Evolutionary conservation across 2,888 invertebrate species (phyloP), one percentile per base, ranked within the genome.

Genomic region (Drosophila nigricruria): DNA sequence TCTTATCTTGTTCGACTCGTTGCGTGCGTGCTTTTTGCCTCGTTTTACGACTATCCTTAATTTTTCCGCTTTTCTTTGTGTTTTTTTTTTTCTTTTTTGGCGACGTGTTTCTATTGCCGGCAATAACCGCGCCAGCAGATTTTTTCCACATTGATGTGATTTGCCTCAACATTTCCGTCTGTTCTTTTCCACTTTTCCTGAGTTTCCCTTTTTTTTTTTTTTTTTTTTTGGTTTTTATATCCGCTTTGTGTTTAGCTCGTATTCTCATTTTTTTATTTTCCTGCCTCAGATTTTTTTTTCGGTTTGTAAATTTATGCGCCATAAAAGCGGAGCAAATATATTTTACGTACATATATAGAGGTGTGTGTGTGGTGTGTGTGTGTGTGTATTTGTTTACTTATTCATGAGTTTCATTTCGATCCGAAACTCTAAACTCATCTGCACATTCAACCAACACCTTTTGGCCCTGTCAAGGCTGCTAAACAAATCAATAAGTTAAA

Each of bases 131-230:
- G 64, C 64, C 80, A 87, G 85, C 89, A 85, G 88, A 89, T 89
- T 85, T 84, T 45, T 87, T 78, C 56, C 84, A 60, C 73, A 69
- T 81, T 77, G 89, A 85, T 81, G 79, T 85, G 89, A 85, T 89
- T 85, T 89, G 60, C 68, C 71, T 67, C 59, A 61, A 65, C 77
- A 60, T 65, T 77, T 70, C 53, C 36, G 20, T 40, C 42, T 58
- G 18, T 27, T 30, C 36, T 14, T 53, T 58, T 42, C 23, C 45
- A n/a, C 43, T 66, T 59, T 73, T 77, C 53, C 70, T 20, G 54
- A 66, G 70, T 77, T 81, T 52, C 23, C 34, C 8, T 1, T 42
- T 12, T 12, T 1, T 25, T 16, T 43, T 34, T 32, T 9, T 32
- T 12, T n/a, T 67, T 67, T 72, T 70, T 79, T 85, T 74, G 57